Base-by-base conservation (phyloP, 2,797 vertebrate genomes). In the Euphonia xanthogaster region DNA sequence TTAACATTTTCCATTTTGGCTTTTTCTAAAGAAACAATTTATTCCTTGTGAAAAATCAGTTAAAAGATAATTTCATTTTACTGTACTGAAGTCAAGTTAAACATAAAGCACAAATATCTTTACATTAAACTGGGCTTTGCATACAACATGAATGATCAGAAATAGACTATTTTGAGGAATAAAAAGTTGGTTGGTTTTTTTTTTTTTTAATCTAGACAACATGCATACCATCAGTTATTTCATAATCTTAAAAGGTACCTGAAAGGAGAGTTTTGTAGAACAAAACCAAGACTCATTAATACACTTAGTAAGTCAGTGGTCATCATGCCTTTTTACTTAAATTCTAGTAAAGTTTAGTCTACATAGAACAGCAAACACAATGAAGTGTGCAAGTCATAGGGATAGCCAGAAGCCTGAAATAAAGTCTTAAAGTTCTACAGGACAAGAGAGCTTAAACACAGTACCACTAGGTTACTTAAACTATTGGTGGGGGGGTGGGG, bases 331-430 rank as follows among this genome's bases (percentile, higher is more conserved):
- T 97, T 90, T 96, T 94, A 88, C 84, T 91, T 93, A 54, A 87
- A 93, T 88, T 91, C 89, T 97, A 97, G 57, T 76, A 80, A 80
- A 97, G 88, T 94, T 93, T 93, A 94, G 94, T 92, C 93, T 98
- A 93, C 96, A 89, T 81, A 96, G 91, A 98, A 97, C 95, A 97
- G 95, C 84, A 85, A 96, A 91, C 53, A 95, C 94, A 97, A 97
- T 86, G 93, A 96, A 86, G 88, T 95, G 93, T 93, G 91, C 92
- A 97, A 97, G 87, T 96, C 91, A 93, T 31, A 96, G 75, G 93
- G 93, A 97, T 57, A 98, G 97, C 96, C 97, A 97, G 82, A 97
- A 97, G 95, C 91, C 97, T 97, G 96, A 97, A 98, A 97, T 92
- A 88, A 90, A 94, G 91, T 45, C 93, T 94, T 90, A 93, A 94